Evolutionary conservation across 2,888 invertebrate species (phyloP).

Genomic region (Diplolepis rosae): DNA sequence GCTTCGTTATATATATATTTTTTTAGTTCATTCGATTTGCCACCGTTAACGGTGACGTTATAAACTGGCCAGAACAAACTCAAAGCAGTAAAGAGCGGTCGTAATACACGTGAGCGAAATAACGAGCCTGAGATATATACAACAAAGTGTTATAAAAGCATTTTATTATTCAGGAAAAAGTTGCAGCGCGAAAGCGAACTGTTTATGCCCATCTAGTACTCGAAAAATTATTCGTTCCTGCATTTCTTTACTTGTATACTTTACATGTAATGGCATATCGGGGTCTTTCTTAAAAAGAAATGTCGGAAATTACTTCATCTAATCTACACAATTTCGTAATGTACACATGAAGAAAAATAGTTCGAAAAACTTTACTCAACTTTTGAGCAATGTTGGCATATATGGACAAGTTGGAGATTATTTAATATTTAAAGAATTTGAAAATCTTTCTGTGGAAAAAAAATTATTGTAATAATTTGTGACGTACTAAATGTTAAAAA

Average conservation of each 20-base stretch:
- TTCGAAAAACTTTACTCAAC: too few species aligned
- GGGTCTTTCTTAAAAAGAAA: neutral
- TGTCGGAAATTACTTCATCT: neutral
- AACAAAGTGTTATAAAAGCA: conserved; percentile 63
- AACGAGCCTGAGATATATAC: conserved; percentile 48
- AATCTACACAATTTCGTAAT: neutral
- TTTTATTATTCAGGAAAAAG: conserved; percentile 62
- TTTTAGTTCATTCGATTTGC: conserved; percentile 43
- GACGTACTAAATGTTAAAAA: too few species aligned
- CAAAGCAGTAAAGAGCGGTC: conserved; percentile 59
- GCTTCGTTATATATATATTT: conserved; percentile 41
- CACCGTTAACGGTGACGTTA: conserved; percentile 41
- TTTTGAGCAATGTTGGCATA: too few species aligned
- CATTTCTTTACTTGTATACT: conserved; percentile 42
- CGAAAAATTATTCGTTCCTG: conserved; percentile 38
- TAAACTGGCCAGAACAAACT: conserved; percentile 61
- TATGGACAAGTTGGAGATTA: too few species aligned
- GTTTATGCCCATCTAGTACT: conserved; percentile 39
- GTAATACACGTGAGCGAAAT: conserved; percentile 54
- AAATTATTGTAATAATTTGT: too few species aligned
- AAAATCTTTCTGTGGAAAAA: too few species aligned
- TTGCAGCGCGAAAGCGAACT: conserved; percentile 40
- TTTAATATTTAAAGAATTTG: too few species aligned
- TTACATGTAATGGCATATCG: neutral
- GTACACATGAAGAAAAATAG: neutral